Base-by-base conservation (phyloP, 2,797 vertebrate genomes). In the Podargus strigoides region DNA sequence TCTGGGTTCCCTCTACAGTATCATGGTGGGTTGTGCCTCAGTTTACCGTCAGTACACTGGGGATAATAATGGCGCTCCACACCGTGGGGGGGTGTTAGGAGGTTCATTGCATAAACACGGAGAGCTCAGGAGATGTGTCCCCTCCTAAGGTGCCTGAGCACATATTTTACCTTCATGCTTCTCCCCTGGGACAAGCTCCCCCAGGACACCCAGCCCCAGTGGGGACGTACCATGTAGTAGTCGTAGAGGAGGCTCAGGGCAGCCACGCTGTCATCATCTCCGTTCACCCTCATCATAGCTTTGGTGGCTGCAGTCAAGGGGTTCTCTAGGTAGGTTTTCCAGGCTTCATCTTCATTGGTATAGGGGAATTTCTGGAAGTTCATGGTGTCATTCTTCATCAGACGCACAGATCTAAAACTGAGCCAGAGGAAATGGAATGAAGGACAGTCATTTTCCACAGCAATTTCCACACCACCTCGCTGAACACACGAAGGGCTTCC, bases 371-470 rank as follows among this genome's bases (percentile, higher is more conserved):
- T 98, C 97, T 98, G 98, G 92, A 98, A 98, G 97, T 97, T 99
- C 97, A 99, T 99, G 88, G 97, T 98, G 77, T 99, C 99, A 18
- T 98, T 99, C 98, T 99, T 99, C 94, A 98, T 98, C 96, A 99
- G 98, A 85, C 99, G 98, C 97, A 99, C 98, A 75, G 99, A 98
- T 96, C 99, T 99, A 58, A 95, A 98, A 87, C 97, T 98, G 87
- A 72, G 75, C 36, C 66, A 60, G 85, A 85, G 23, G 18, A 28
- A 34, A 6, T 0, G 14, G 21, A n/a, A 5, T 87, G 64, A 92
- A 36, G 10, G 44, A 55, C 27, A 44, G 26, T n/a, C 4, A 3
- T 62, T 78, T 64, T 68, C 58, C 81, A 41, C 55, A 7, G 67
- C 10, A 17, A 7, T 18, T 62, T 32, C 82, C 66, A 24, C 2